phyloP scores from a whole-genome alignment of 2,797 vertebrate species.

The Enteromius thamalakanensis region DNA sequence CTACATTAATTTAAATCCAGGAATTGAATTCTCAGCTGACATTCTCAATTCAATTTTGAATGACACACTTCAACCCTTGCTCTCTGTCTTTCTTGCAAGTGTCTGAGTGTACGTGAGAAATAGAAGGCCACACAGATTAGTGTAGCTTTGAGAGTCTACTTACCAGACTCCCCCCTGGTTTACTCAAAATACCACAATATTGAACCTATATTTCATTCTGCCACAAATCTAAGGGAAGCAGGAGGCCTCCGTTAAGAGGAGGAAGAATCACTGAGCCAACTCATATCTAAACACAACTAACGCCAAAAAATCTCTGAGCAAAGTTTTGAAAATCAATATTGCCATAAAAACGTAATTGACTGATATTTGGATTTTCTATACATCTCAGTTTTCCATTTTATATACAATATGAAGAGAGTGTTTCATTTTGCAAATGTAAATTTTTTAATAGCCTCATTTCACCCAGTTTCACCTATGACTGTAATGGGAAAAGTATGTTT shows the following conservation, averaged over 20 bases:
- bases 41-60: neutral
- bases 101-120: conserved; percentile 13
- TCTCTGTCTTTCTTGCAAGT: neutral
- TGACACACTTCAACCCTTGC: neutral
- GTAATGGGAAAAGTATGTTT: neutral
- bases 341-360: conserved; percentile 23
- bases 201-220: conserved; percentile 66
- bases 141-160: conserved; percentile 60
- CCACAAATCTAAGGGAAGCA: conserved; percentile 55
- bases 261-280: conserved; percentile 50
- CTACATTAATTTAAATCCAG: neutral
- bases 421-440: neutral
- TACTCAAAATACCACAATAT: conserved; percentile 61
- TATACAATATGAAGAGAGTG: conserved; percentile 24
- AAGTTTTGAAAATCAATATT: conserved; percentile 31
- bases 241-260: conserved; percentile 52
- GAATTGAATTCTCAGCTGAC: neutral
- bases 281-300: conserved; percentile 51
- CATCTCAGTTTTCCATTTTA: conserved; percentile 52
- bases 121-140: conserved; percentile 37
- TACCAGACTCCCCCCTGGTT: conserved; percentile 47
- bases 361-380: conserved; percentile 3
- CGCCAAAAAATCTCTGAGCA: neutral
- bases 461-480: neutral
- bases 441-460: neutral